These are phyloP conservation scores for Eremophila alpestris DNA, from an alignment of 2,797 vertebrate genomes.

Conservation along the genomic window DNA sequence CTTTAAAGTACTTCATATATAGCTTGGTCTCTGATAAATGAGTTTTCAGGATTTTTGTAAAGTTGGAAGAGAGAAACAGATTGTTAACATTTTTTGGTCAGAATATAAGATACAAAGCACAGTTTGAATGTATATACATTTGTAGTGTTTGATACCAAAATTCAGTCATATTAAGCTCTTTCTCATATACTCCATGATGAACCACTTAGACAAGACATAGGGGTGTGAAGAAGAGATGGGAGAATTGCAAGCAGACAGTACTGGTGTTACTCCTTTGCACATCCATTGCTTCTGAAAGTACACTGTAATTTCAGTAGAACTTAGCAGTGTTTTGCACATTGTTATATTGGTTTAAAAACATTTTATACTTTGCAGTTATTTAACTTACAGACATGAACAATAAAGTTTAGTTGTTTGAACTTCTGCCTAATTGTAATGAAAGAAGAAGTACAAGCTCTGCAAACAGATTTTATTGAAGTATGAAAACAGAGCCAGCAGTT, in stretches of 20 bases:
- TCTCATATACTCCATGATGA: background rate
- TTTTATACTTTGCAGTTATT: background rate
- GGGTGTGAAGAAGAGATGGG: background rate
- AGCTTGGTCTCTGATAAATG: background rate
- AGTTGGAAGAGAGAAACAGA: background rate
- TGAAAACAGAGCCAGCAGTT: conserved; percentile 36
- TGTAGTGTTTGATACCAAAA: background rate
- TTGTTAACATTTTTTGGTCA: background rate
- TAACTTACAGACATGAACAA: conserved; percentile 1
- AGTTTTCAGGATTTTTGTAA: background rate
- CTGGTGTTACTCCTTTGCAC: background rate
- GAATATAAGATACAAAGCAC: background rate
- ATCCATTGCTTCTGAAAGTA: background rate
- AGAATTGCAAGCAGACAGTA: background rate
- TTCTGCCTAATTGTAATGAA: conserved; percentile 32
- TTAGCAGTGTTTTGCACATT: background rate
- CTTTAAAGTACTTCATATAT: background rate
- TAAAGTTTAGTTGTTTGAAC: conserved; percentile 52
- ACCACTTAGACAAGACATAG: background rate
- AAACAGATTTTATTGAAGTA: conserved; percentile 55
- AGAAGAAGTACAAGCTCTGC: conserved; percentile 35
- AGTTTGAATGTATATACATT: background rate
- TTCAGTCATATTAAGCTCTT: background rate
- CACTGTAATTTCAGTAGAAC: background rate
- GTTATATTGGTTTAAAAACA: background rate